Evolutionary conservation across 2,797 vertebrate genomes (phyloP).

Genomic region (Gouania willdenowi): DNA sequence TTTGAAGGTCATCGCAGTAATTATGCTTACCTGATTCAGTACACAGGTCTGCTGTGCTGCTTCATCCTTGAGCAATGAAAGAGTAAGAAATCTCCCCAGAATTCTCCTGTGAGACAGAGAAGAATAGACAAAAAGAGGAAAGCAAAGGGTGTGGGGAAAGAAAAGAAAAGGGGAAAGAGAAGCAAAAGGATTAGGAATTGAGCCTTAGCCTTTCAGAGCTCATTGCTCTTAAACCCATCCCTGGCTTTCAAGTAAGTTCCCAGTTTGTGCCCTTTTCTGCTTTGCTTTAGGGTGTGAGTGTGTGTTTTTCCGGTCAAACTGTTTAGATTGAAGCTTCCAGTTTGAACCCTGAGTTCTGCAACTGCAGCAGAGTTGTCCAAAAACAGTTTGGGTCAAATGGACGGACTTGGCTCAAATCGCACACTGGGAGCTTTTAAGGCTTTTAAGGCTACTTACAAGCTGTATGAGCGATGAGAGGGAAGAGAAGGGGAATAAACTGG

Average conservation of each 20-base stretch:
- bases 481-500: constrained; percentile 16
- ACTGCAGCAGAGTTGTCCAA: constrained; percentile 20
- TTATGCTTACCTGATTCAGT: constrained; percentile 59
- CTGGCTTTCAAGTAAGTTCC: constrained; percentile 27
- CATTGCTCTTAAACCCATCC: constrained; percentile 36
- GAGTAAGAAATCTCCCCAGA: constrained; percentile 68
- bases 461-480: constrained; percentile 16
- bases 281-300: not conserved
- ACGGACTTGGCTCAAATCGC: constrained; percentile 19
- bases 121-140: constrained; percentile 11
- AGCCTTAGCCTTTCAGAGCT: constrained; percentile 42
- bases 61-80: constrained; percentile 73
- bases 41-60: constrained; percentile 39
- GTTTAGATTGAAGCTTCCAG: constrained; percentile 2
- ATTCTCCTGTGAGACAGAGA: constrained; percentile 67
- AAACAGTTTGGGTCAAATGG: constrained; percentile 40
- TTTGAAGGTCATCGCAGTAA: constrained; percentile 20
- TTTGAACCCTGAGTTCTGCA: constrained; percentile 10
- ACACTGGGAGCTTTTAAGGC: constrained; percentile 43
- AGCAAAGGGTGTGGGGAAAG: not conserved
- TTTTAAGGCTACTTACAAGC: constrained; percentile 47
- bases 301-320: not conserved
- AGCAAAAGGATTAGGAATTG: constrained; percentile 47
- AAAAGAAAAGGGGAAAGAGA: constrained; percentile 20
- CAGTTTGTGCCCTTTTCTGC: constrained; percentile 9